Conservation (phyloP, 2,113 vertebrate genomes). For the Sigmodon hispidus region DNA sequence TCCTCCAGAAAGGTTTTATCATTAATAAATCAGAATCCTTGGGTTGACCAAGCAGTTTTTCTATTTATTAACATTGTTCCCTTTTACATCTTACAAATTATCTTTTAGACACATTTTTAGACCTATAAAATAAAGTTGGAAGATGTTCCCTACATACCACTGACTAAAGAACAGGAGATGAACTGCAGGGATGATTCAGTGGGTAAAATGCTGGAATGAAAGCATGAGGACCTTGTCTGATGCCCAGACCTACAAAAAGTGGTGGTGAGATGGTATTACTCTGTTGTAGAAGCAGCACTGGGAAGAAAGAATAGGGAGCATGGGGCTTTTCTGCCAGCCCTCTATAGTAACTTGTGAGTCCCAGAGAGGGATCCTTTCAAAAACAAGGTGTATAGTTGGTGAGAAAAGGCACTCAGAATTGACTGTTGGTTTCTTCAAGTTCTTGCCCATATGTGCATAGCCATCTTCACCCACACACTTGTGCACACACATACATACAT, state of each 20-base stretch:
- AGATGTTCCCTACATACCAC: accelerated
- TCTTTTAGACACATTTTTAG: background rate
- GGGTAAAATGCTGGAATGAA: too few species aligned
- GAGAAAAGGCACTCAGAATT: background rate
- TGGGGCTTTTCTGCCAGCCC: too few species aligned
- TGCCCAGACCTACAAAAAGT: background rate
- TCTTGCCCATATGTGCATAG: too few species aligned
- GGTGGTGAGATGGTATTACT: accelerated
- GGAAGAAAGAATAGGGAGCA: background rate
- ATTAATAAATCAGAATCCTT: background rate
- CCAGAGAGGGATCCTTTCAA: background rate
- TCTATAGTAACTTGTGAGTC: background rate
- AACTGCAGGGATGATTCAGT: too few species aligned
- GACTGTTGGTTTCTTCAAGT: background rate
- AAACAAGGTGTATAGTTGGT: accelerated
- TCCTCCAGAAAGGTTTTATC: background rate
- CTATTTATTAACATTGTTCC: background rate
- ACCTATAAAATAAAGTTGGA: background rate
- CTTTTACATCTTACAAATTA: background rate
- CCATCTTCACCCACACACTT: background rate
- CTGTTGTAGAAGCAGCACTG: background rate
- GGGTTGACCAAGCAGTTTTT: background rate
- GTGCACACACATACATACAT: background rate
- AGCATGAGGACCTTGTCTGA: background rate
- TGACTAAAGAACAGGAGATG: background rate